Evolutionary conservation across 2,797 vertebrate genomes (phyloP).

Genomic region (Ctenopoma kingsleyae): DNA sequence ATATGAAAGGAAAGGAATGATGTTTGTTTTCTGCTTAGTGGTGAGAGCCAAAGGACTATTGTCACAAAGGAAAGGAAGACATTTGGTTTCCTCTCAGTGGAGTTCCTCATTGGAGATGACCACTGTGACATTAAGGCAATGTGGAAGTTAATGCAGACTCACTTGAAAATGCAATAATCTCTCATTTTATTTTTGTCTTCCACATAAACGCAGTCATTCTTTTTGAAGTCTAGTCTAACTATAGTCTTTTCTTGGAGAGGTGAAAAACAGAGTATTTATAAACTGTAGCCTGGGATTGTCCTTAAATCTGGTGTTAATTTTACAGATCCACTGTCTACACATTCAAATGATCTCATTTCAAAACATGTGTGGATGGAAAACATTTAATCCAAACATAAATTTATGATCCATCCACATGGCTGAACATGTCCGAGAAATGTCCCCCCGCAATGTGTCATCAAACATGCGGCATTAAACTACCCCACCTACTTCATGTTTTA

Average conservation of each 20-base stretch:
- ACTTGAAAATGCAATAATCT: background rate
- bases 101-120: background rate
- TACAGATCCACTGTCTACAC: background rate
- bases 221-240: too few species aligned
- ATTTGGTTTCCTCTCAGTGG: conserved; percentile 11
- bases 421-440: conserved; percentile 6
- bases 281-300: background rate
- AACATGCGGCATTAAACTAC: conserved; percentile 20
- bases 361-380: background rate
- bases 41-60: conserved; percentile 8
- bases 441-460: conserved; percentile 40
- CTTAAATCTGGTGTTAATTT: background rate
- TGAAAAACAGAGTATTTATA: background rate
- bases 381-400: background rate
- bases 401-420: background rate
- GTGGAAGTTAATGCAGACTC: background rate
- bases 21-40: conserved; percentile 12
- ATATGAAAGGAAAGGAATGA: conserved; percentile 20
- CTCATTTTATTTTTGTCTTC: background rate
- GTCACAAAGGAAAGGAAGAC: conserved; percentile 1
- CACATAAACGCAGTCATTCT: background rate
- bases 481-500: conserved; percentile 41
- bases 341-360: background rate
- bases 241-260: background rate
- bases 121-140: background rate